Evolutionary conservation across 1,140 invertebrate species (phyloP).

Genomic region (Episyrphus balteatus): DNA sequence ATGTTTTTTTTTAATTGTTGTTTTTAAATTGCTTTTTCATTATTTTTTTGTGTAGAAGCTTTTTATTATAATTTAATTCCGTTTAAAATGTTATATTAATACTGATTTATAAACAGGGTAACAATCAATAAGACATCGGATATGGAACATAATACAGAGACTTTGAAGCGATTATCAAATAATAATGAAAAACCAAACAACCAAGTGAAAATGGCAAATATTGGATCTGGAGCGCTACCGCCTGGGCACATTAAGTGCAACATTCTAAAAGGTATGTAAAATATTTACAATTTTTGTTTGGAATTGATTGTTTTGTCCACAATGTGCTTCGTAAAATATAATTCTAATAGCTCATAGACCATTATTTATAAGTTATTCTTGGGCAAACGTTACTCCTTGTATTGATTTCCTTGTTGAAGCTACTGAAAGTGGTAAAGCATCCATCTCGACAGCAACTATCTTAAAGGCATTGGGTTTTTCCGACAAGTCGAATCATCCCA

Average conservation of each 20-base stretch:
- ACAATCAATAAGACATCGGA: constrained; percentile 46
- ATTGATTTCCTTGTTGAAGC: no score
- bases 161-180: constrained; percentile 40
- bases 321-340: no score
- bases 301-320: background rate
- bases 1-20: constrained; percentile 33
- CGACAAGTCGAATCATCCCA: no score
- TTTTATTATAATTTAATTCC: constrained; percentile 33
- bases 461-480: no score
- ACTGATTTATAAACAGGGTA: constrained; percentile 40
- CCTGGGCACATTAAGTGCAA: constrained; percentile 89
- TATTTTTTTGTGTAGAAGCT: constrained; percentile 22
- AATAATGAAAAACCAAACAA: constrained; percentile 54
- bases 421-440: no score
- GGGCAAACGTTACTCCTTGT: no score
- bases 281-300: background rate
- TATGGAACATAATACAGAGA: constrained; percentile 47
- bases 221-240: constrained; percentile 56
- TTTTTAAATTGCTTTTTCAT: constrained; percentile 25
- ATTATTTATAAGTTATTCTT: no score
- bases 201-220: constrained; percentile 46
- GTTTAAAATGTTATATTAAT: constrained; percentile 36
- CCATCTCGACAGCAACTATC: no score
- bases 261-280: constrained; percentile 71
- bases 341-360: no score